Evolutionary conservation across 2,888 invertebrate species (phyloP), one percentile per base, ranked within the genome.

Genomic region (Pediacus dermestoides): DNA sequence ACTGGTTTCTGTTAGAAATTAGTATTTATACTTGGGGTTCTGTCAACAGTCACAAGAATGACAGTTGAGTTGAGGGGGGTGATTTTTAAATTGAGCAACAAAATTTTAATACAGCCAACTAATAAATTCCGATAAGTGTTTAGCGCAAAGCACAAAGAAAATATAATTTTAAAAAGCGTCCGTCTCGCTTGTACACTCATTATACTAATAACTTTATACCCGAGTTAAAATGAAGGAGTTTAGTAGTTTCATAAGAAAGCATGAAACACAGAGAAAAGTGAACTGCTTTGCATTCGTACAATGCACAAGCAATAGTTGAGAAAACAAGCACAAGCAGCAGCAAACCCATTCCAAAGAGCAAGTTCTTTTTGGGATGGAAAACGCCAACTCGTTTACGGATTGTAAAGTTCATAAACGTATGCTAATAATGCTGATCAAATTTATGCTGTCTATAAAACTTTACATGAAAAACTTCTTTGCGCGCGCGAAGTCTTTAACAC

Each of bases 401-500:
- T 28, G 28, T 28, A 32, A 41, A 41, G 41, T 41, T 41, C 41
- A 41, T 41, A 41, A 41, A 41, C 41, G 41, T 41, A 41, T 41
- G 41, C 41, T 41, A 41, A 41, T 41, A 41, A 41, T 23, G 26
- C 30, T 41, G 31, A 41, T 39, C 41, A 41, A 41, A 41, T 41
- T 41, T 41, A 41, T 41, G 41, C 32, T 32, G 37, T 15, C 37
- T 38, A 41, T 39, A 41, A 41, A 41, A 41, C 31, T 41, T 41
- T 38, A 38, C 37, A 38, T 16, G 37, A 30, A 41, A 41, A 41
- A 41, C 27, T 41, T 40, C 37, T 36, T 34, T 26, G 16, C 26
- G 26, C n/a, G n/a, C n/a, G n/a, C n/a, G n/a, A n/a, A n/a, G 16
- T 11, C 30, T 36, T 36, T 32, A 21, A 36, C 36, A 32, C 30